These are phyloP conservation scores for Baronia brevicornis DNA, from an alignment of 2,888 invertebrate species.

Conservation along the genomic window DNA sequence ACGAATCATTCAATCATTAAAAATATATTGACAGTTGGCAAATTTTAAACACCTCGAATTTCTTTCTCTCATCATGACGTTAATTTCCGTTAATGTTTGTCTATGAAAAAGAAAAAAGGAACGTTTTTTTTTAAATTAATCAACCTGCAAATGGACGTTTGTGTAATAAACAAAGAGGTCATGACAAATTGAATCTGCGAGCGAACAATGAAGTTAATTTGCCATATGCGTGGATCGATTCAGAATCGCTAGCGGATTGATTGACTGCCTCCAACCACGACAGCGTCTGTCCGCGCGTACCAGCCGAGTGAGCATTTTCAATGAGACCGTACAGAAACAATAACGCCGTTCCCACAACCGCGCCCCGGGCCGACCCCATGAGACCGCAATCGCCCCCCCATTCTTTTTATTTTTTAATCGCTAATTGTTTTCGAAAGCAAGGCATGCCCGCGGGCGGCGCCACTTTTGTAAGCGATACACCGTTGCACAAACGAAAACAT, in stretches of 20 bases:
- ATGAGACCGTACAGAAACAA: constrained; percentile 48
- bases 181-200: constrained; percentile 26
- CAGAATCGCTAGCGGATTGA: constrained; percentile 30
- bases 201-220: constrained; percentile 24
- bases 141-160: no score
- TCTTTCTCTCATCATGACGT: no score
- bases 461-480: constrained; percentile 34
- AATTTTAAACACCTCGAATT: no score
- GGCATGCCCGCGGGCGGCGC: constrained; percentile 43
- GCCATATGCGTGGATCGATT: constrained; percentile 31
- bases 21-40: no score
- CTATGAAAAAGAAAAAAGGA: no score
- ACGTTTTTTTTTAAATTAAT: no score
- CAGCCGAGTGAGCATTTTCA: constrained; percentile 42
- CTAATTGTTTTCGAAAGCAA: constrained; percentile 66
- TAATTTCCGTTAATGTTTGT: no score
- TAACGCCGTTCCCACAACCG: constrained; percentile 52
- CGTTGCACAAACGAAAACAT: constrained; percentile 31
- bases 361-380: constrained; percentile 45
- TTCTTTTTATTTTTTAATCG: constrained; percentile 43
- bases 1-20: no score
- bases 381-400: constrained; percentile 27
- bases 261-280: constrained; percentile 26
- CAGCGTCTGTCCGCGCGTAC: constrained; percentile 21
- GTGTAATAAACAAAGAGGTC: constrained; percentile 19